phyloP scores from a whole-genome alignment of 1,140 invertebrate species.

The Sycophila sp. region DNA sequence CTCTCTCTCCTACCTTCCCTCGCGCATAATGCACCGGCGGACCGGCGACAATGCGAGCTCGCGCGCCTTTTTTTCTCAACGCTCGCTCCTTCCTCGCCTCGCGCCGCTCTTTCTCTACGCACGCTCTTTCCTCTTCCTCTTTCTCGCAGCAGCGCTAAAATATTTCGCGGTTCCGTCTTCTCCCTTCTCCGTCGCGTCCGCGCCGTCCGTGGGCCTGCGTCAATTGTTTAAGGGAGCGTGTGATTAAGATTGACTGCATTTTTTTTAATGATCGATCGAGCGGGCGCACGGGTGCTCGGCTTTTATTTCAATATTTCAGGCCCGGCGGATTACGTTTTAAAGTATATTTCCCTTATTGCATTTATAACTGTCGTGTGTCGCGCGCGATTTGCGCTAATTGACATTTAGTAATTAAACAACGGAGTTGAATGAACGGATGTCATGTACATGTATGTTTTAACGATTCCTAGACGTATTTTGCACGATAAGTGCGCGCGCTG shows the following conservation, averaged over 20 bases:
- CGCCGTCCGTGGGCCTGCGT: neutral
- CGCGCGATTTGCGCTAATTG: constrained; percentile 27
- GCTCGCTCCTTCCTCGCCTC: neutral
- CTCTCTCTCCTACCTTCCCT: neutral
- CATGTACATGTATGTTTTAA: constrained; percentile 26
- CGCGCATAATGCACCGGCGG: neutral
- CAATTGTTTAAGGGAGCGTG: constrained; percentile 6
- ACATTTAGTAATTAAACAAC: constrained; percentile 35
- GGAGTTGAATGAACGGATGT: constrained; percentile 12
- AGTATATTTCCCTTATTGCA: constrained; percentile 30
- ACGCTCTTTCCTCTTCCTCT: neutral
- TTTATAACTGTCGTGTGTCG: constrained; percentile 27
- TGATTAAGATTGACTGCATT: constrained; percentile 35
- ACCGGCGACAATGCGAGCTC: constrained; percentile 7
- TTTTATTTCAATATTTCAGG: constrained; percentile 28
- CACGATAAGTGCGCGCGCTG: neutral
- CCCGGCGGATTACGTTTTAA: constrained; percentile 22
- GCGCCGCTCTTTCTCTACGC: neutral
- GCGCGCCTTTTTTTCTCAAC: neutral
- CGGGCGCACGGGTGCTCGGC: neutral
- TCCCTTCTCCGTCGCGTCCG: neutral
- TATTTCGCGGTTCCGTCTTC: constrained; percentile 4
- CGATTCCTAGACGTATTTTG: constrained; percentile 19
- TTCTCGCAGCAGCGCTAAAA: constrained; percentile 1
- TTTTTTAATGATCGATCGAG: constrained; percentile 26